These are phyloP conservation scores for Zaprionus ornatus DNA, from an alignment of 1,140 invertebrate genomes.

Conservation along the genomic window DNA sequence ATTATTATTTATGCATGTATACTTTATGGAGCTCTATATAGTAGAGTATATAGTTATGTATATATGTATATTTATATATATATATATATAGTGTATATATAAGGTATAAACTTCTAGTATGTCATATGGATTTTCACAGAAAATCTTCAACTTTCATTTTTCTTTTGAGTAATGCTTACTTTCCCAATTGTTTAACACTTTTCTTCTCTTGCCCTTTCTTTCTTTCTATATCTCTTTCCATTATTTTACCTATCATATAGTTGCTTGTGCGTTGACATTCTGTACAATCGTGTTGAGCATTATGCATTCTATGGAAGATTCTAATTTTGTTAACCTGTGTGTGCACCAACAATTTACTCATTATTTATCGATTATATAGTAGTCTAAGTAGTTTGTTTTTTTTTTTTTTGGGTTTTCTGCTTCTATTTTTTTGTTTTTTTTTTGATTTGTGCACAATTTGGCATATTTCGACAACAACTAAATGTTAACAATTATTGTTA, in stretches of 20 bases:
- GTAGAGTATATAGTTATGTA: slow-evolving; percentile 38
- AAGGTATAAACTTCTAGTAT: slow-evolving; percentile 76
- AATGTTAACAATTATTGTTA: slow-evolving; percentile 62
- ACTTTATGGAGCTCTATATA: slow-evolving; percentile 68
- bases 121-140: slow-evolving; percentile 83
- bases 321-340: slow-evolving; percentile 15
- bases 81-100: slow-evolving; percentile 67
- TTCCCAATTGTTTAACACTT: slow-evolving; percentile 62
- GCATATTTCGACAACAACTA: slow-evolving; percentile 51
- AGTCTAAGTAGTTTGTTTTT: slow-evolving; percentile 10
- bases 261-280: slow-evolving; percentile 44
- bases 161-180: slow-evolving; percentile 75
- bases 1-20: slow-evolving; percentile 43
- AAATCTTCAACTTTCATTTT: slow-evolving; percentile 72
- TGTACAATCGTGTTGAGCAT: slow-evolving; percentile 61
- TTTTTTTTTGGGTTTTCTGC: slow-evolving; percentile 28
- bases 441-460: slow-evolving; percentile 49
- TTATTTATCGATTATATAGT: slow-evolving; percentile 4
- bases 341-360: slow-evolving; percentile 33
- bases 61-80: slow-evolving; percentile 67
- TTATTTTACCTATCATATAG: slow-evolving; percentile 1
- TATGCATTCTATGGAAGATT: slow-evolving; percentile 70
- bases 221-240: slow-evolving; percentile 8
- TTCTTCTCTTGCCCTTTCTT: slow-evolving; percentile 18
- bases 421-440: no score